phyloP scores from a whole-genome alignment of 2,888 invertebrate species.

The Sinohyriopsis cumingii region DNA sequence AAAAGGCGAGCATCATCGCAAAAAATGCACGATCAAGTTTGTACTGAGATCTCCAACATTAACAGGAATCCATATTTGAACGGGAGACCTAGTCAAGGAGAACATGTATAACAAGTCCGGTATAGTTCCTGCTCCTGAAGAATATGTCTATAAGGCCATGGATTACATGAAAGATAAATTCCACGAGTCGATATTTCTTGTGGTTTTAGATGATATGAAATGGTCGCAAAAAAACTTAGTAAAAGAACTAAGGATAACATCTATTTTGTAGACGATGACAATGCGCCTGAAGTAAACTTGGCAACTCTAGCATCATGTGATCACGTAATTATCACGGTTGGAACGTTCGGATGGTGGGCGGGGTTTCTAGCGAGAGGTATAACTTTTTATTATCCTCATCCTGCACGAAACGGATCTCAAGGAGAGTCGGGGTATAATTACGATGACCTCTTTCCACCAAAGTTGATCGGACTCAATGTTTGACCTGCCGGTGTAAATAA shows the following conservation, averaged over 20 bases:
- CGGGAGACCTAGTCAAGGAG: conserved; percentile 13
- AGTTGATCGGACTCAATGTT: conserved; percentile 17
- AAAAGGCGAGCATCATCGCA: conserved; percentile 8
- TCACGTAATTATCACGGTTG: conserved; percentile 25
- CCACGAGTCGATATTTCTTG: conserved; percentile 15
- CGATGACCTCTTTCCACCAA: conserved; percentile 15
- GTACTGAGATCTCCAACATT: conserved; percentile 5
- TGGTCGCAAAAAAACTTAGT: conserved; percentile 4
- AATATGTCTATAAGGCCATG: conserved; percentile 4
- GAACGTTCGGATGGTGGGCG: conserved; percentile 34
- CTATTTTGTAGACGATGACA: no score
- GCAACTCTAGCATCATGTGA: conserved; percentile 20
- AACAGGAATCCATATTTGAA: conserved; percentile 23
- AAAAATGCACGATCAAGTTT: not conserved
- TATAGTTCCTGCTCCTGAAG: no score
- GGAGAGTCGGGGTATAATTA: conserved; percentile 11
- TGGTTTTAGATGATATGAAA: conserved; percentile 23
- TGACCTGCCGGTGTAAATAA: no score
- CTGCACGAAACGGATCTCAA: conserved; percentile 23
- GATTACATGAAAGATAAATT: conserved; percentile 8
- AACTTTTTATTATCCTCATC: conserved; percentile 19
- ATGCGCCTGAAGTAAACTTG: conserved; percentile 8
- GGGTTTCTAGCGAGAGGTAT: conserved; percentile 23
- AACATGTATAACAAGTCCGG: not conserved
- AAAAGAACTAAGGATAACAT: no score